Conservation (phyloP, 2,113 vertebrate genomes). For the Castor canadensis region DNA sequence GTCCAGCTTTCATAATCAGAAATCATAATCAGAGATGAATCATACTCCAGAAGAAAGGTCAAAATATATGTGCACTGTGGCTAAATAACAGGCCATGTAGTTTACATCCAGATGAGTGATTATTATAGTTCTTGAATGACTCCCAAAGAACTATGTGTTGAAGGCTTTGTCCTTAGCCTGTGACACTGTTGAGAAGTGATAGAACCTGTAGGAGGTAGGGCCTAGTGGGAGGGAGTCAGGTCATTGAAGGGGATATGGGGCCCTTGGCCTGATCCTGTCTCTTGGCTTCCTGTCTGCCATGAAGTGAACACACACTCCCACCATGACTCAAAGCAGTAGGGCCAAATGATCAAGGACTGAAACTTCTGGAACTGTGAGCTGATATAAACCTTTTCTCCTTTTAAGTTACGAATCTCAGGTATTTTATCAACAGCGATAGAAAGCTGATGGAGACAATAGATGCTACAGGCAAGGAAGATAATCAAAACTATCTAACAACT, state of each 20-base stretch:
- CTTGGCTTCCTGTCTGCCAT: background rate
- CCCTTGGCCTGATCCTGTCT: background rate
- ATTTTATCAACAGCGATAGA: background rate
- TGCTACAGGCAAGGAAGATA: background rate
- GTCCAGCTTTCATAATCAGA: background rate
- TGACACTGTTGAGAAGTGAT: background rate
- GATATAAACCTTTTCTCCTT: background rate
- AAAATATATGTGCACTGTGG: background rate
- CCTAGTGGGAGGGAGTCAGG: background rate
- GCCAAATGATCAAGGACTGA: background rate
- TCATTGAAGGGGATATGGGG: background rate
- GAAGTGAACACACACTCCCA: background rate
- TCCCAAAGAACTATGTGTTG: background rate
- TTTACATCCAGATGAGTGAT: background rate
- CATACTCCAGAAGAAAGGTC: background rate
- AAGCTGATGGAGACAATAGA: background rate
- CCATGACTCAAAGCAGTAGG: background rate
- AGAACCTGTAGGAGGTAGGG: background rate
- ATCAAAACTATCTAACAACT: background rate
- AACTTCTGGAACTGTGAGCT: background rate
- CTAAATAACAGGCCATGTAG: background rate
- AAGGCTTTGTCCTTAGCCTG: background rate
- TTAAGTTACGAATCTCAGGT: background rate
- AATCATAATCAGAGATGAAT: too few relatives aligned
- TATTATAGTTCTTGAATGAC: background rate